These are phyloP conservation scores for Spinibarbus caldwelli DNA, from an alignment of 2,797 vertebrate species.

Conservation along the genomic window DNA sequence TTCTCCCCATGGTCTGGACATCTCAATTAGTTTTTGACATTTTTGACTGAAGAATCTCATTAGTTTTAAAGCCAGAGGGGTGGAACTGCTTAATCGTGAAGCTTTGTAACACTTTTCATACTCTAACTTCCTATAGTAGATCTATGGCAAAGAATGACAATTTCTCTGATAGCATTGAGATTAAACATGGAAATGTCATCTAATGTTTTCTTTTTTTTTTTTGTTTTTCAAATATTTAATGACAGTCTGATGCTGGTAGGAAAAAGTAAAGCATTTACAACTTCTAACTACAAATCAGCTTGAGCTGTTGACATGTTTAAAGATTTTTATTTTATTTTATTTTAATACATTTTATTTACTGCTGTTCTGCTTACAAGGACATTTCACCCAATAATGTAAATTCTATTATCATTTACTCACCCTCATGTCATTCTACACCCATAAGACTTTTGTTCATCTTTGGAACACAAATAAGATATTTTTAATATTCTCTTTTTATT, in stretches of 20 bases:
- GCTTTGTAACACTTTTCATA: constrained; percentile 8
- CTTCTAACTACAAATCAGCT: not conserved
- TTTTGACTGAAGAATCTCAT: constrained; percentile 30
- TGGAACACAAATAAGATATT: not conserved
- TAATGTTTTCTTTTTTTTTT: not conserved
- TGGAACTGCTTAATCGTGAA: constrained; percentile 68
- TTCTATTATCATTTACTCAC: not conserved
- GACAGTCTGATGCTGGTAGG: not conserved
- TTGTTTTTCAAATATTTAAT: not conserved
- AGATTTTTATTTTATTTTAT: not conserved
- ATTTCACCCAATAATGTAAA: not conserved
- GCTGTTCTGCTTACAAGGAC: not conserved
- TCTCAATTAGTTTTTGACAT: constrained; percentile 35
- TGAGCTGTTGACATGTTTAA: not conserved
- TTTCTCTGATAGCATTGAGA: not conserved
- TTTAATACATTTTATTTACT: not conserved
- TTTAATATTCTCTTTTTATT: not conserved
- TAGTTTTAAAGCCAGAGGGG: constrained; percentile 30
- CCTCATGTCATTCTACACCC: not conserved
- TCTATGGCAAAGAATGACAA: not conserved
- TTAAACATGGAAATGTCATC: not conserved
- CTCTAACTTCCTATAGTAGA: not conserved
- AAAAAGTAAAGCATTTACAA: not conserved
- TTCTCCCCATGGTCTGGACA: not conserved
- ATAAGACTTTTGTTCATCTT: not conserved